Evolutionary conservation across 2,888 invertebrate genomes (phyloP).

Genomic region (Bombylius discolor): DNA sequence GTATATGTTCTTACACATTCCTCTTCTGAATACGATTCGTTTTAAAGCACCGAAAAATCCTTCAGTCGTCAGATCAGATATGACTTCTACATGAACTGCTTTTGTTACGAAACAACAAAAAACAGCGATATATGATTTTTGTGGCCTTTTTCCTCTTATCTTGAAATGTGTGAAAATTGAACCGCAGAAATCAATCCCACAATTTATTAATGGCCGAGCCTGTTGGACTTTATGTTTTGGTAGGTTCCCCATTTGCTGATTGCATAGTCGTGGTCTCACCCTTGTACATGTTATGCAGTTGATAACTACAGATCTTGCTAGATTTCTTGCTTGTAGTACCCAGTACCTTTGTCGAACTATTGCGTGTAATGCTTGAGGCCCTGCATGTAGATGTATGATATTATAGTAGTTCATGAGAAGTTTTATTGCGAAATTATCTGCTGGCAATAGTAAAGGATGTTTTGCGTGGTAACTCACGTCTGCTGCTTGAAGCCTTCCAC

Average conservation of each 20-base stretch:
- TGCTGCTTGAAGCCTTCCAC: no score
- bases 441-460: no score
- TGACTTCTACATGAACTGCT: slow-evolving; percentile 10
- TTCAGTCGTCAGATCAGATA: slow-evolving; percentile 5
- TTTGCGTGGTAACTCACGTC: no score
- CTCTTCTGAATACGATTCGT: slow-evolving; percentile 9
- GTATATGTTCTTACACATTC: slow-evolving; percentile 2
- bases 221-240: neutral
- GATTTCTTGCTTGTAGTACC: slow-evolving; percentile 5
- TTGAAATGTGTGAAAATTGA: neutral
- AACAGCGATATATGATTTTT: neutral
- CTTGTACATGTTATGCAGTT: no score
- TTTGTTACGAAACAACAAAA: slow-evolving; percentile 6
- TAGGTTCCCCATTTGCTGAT: no score
- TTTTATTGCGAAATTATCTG: no score
- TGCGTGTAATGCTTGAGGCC: slow-evolving; percentile 2
- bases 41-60: slow-evolving; percentile 8
- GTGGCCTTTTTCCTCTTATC: no score
- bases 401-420: no score
- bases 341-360: slow-evolving; percentile 6
- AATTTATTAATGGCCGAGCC: slow-evolving; percentile 8
- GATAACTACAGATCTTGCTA: neutral
- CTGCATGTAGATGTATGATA: slow-evolving; percentile 2
- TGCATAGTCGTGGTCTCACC: no score
- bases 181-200: slow-evolving; percentile 4